These are phyloP conservation scores for Pseudopodoces humilis DNA, from an alignment of 2,113 vertebrate genomes.

Conservation along the genomic window DNA sequence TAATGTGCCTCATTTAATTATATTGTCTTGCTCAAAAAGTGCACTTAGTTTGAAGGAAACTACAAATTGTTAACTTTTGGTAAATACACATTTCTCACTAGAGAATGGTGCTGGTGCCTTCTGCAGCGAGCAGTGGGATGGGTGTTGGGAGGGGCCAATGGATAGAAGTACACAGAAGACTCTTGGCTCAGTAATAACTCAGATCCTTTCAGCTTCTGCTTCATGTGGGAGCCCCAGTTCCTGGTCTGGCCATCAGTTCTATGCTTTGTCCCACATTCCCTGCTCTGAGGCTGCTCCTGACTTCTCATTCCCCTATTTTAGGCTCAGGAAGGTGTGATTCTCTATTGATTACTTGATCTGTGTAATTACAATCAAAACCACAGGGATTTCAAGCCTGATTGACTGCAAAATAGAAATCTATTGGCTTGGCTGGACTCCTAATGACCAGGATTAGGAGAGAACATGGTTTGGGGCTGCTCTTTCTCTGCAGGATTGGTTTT, in stretches of 20 bases:
- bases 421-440: conserved; percentile 49
- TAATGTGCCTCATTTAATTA: conserved; percentile 60
- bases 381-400: conserved; percentile 73
- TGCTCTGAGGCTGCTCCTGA: background rate
- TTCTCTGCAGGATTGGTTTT: background rate
- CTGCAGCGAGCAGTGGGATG: background rate
- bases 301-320: background rate
- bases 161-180: rapidly evolving
- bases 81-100: background rate
- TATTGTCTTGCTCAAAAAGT: conserved; percentile 51
- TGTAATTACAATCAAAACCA: conserved; percentile 63
- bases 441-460: conserved; percentile 2
- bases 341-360: conserved; percentile 68
- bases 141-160: background rate
- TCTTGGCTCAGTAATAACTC: background rate
- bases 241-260: background rate
- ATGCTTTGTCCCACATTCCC: background rate
- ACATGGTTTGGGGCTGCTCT: background rate
- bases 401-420: conserved; percentile 78
- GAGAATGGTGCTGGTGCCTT: background rate
- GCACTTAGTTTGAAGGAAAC: conserved; percentile 10
- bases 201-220: background rate
- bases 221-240: background rate
- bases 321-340: background rate
- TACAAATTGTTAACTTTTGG: conserved; percentile 22